phyloP scores from a whole-genome alignment of 2,797 vertebrate species.

The Gadopsis marmoratus region DNA sequence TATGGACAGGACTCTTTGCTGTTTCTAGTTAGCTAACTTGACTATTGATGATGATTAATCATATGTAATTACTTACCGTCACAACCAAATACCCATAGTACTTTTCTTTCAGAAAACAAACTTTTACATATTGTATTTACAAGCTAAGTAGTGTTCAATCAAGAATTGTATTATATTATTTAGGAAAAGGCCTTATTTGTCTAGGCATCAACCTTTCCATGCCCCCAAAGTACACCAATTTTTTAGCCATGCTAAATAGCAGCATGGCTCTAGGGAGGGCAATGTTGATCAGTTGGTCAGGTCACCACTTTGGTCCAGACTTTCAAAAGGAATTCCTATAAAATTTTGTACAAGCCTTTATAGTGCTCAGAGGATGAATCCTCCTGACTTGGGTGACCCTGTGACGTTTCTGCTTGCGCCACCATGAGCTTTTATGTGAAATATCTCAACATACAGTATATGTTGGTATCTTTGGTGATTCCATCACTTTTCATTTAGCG shows the following conservation, averaged over 20 bases:
- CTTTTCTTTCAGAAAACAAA: not conserved
- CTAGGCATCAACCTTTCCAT: too few relatives aligned
- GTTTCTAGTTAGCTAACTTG: not conserved
- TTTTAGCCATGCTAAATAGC: not conserved
- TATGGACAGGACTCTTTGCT: not conserved
- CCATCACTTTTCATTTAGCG: not conserved
- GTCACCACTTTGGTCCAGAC: not conserved
- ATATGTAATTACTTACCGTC: not conserved
- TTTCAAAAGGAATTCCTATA: not conserved
- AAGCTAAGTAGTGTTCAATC: not conserved
- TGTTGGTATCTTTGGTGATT: not conserved
- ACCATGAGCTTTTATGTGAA: constrained; percentile 20
- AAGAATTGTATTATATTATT: not conserved
- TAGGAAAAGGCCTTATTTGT: not conserved
- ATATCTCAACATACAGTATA: not conserved
- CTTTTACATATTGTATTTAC: too few relatives aligned
- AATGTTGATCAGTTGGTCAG: not conserved
- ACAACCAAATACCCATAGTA: not conserved
- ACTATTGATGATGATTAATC: not conserved
- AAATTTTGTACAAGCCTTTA: not conserved
- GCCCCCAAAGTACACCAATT: not conserved
- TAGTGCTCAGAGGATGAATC: not conserved
- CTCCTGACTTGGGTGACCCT: not conserved
- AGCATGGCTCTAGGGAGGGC: not conserved
- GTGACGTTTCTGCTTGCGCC: not conserved